Conservation (phyloP, 2,797 vertebrate species). For the Myiotriccus ornatus region DNA sequence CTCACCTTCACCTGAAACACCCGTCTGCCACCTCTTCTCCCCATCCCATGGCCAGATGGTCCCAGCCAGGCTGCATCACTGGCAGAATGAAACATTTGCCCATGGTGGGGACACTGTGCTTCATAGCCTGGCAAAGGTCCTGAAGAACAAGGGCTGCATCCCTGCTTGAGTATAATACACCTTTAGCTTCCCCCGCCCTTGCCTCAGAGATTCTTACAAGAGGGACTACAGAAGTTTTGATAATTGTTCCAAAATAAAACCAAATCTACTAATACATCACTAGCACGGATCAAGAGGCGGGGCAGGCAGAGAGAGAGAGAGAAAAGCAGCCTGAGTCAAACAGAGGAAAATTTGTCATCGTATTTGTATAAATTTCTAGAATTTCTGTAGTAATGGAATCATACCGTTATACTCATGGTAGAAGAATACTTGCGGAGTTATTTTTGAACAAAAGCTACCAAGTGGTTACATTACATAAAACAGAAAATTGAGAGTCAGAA, state of each 20-base stretch:
- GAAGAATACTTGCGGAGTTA: constrained; percentile 8
- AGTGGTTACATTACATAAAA: background rate
- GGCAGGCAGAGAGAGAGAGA: too few relatives aligned
- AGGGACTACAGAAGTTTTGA: background rate
- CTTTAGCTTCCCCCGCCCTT: background rate
- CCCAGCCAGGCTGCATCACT: background rate
- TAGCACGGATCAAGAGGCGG: accelerated
- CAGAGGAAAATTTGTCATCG: background rate
- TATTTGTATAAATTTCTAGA: background rate
- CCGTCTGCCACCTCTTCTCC: background rate
- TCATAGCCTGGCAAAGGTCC: background rate
- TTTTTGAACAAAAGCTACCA: constrained; percentile 18
- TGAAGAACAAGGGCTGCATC: background rate
- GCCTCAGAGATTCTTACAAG: background rate
- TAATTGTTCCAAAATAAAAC: background rate
- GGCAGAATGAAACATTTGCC: background rate
- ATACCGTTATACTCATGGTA: background rate
- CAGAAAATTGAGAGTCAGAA: background rate
- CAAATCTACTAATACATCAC: background rate
- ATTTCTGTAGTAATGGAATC: background rate
- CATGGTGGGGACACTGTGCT: accelerated
- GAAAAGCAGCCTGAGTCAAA: background rate
- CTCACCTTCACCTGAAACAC: background rate
- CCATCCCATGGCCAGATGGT: background rate
- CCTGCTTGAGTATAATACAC: background rate